These are phyloP conservation scores for Vulpes vulpes DNA, from an alignment of 2,113 vertebrate species.

Conservation along the genomic window DNA sequence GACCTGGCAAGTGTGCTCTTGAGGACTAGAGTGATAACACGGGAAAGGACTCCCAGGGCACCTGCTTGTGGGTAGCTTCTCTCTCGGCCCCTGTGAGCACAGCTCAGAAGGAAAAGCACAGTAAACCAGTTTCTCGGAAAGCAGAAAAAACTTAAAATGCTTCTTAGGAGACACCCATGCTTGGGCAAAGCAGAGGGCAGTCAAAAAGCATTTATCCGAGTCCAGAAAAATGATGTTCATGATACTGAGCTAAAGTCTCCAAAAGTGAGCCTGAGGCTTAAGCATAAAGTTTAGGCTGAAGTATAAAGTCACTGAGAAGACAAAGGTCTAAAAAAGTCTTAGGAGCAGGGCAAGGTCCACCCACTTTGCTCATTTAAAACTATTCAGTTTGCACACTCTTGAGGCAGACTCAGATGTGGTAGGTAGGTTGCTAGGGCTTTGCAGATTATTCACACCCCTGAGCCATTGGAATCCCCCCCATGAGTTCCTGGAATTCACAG, in stretches of 20 bases:
- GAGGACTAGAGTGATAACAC: neutral
- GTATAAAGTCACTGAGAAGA: neutral
- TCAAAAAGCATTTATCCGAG: neutral
- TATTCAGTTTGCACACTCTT: rapidly evolving
- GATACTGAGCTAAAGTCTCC: neutral
- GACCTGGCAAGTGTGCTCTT: too few species aligned
- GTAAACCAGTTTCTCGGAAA: neutral
- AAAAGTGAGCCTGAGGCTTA: neutral
- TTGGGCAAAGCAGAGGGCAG: neutral
- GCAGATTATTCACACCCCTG: too few species aligned
- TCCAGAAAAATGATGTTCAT: neutral
- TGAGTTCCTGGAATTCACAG: neutral
- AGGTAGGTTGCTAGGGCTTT: neutral
- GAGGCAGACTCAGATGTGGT: neutral
- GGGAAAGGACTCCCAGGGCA: too few species aligned
- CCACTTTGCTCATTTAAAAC: neutral
- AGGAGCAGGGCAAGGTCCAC: neutral
- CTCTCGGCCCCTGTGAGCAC: neutral
- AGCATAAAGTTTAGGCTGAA: neutral
- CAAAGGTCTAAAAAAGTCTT: neutral
- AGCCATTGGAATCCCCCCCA: neutral
- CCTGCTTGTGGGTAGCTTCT: neutral
- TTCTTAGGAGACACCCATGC: neutral
- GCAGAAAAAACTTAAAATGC: neutral
- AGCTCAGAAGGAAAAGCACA: neutral